Evolutionary conservation across 2,888 invertebrate genomes (phyloP).

Genomic region (Dasypogon diadema): DNA sequence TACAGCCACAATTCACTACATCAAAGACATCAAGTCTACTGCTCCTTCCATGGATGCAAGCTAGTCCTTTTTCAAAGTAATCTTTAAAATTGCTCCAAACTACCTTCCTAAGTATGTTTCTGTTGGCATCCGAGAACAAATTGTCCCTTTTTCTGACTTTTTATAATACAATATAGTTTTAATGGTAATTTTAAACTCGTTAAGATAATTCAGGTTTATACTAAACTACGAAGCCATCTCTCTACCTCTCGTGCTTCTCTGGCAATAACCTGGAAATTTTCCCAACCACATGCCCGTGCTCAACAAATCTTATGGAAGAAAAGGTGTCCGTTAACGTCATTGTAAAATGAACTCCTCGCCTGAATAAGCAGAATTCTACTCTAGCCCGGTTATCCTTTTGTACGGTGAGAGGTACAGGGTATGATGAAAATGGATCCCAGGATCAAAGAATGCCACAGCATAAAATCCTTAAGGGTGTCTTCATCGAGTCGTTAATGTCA

Average conservation of each 20-base stretch:
- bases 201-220: background rate
- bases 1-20: no score
- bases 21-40: no score
- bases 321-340: background rate
- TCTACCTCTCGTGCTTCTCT: background rate
- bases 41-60: no score
- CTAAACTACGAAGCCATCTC: background rate
- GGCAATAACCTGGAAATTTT: background rate
- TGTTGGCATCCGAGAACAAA: no score
- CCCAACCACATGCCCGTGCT: background rate
- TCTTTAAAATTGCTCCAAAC: no score
- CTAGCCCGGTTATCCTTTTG: background rate
- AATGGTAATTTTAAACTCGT: conserved; percentile 3
- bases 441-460: background rate
- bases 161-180: no score
- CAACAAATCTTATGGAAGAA: background rate
- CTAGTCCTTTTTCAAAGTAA: no score
- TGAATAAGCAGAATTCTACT: background rate
- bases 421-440: background rate
- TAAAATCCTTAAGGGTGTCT: background rate
- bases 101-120: no score
- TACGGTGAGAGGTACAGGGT: background rate
- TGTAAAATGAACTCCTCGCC: background rate
- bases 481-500: background rate
- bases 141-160: no score